Evolutionary conservation across 2,888 invertebrate species (phyloP).

Genomic region (Branchellion lobata): DNA sequence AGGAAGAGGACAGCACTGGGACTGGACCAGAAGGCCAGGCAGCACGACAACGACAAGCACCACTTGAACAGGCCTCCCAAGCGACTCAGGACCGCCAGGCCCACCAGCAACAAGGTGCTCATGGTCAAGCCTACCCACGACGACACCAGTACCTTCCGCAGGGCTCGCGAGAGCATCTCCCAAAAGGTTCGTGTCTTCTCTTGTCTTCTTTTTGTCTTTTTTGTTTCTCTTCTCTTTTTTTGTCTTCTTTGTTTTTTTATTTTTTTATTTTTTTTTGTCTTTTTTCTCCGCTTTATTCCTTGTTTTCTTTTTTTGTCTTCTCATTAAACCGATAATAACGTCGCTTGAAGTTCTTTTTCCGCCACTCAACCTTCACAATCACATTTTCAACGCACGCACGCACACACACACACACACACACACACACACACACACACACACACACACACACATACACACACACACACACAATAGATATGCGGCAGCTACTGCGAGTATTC

Average conservation of each 20-base stretch:
- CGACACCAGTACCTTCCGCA: background rate
- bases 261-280: no score
- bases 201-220: background rate
- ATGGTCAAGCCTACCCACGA: background rate
- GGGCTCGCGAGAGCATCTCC: background rate
- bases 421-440: no score
- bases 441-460: no score
- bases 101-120: background rate
- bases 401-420: no score
- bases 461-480: no score
- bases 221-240: no score
- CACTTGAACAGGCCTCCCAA: background rate
- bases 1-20: no score
- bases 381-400: no score
- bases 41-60: background rate
- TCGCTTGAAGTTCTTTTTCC: no score
- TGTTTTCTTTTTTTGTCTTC: background rate
- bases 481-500: background rate
- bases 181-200: background rate
- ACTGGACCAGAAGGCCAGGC: no score
- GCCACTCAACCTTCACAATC: no score
- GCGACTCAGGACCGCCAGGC: background rate
- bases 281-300: background rate
- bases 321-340: background rate
- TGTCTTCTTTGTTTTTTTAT: no score